Evolutionary conservation across 2,797 vertebrate species (phyloP), one percentile per base, ranked within the genome.

Genomic region (Fratercula arctica): DNA sequence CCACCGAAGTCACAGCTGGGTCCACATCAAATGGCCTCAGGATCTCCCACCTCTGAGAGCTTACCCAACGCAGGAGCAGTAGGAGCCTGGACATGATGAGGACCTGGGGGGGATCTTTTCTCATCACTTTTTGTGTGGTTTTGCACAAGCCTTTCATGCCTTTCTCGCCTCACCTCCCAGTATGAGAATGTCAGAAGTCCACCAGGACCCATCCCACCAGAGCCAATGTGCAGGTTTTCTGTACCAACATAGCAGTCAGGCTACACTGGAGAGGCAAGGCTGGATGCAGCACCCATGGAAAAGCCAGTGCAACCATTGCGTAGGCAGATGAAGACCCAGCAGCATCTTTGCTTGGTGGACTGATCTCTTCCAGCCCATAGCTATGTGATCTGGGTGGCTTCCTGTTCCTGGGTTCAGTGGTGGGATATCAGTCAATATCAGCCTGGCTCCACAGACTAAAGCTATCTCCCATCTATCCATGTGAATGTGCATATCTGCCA

Each of bases 381-480:
- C 33, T 43, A 6, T 9, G 26, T n/a, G 28, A 17, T 8, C 45
- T 24, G 80, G 2, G 24, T 21, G 50, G n/a, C 11, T 77, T 59
- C 56, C 18, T 2, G 0, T 9, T 61, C 46, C 56, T 1, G 1
- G 23, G 4, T 10, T 26, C 0, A 0, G 24, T 29, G 51, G 4
- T 77, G 60, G 60, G 51, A 54, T 78, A 7, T 59, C 20, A 28
- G 39, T 56, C 35, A 6, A 0, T n/a, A 68, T 37, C 69, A 56
- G 10, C 14, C 29, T 35, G 48, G 24, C n/a, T 20, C 33, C 6
- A 5, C 0, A 25, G 33, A 11, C 2, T 16, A 13, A 10, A 28
- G 13, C 33, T 60, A 3, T 33, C 41, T 68, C 48, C 18, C 13
- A 4, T 3, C 17, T 24, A 23, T 5, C 35, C 28, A 2, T 11